Evolutionary conservation across 2,888 invertebrate species (phyloP).

Genomic region (Lasius fuliginosus): DNA sequence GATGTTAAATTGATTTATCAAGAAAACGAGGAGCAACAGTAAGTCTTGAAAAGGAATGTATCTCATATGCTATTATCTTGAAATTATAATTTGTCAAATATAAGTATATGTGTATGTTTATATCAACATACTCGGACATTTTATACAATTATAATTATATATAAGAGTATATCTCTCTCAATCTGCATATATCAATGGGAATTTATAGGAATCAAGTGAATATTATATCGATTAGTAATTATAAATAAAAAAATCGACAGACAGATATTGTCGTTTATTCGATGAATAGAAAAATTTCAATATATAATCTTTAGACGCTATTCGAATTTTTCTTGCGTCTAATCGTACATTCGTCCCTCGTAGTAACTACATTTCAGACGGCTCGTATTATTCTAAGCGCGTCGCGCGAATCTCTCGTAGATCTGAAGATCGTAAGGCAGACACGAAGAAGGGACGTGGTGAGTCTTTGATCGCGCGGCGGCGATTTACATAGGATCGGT

Average conservation of each 20-base stretch:
- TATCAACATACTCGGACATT: not conserved
- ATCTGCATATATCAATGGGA: not conserved
- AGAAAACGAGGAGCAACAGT: constrained; percentile 70
- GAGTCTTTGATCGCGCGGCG: constrained; percentile 70
- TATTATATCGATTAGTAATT: not conserved
- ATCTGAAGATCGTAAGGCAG: not conserved
- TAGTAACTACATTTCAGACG: not conserved
- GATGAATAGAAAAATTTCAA: not conserved
- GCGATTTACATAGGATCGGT: constrained; percentile 81
- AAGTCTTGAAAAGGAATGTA: constrained; percentile 4
- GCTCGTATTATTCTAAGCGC: constrained; percentile 18
- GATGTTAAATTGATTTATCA: constrained; percentile 79
- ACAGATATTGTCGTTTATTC: not conserved
- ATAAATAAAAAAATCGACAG: not conserved
- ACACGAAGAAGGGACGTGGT: constrained; percentile 51
- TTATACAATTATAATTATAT: not conserved
- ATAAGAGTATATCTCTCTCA: not conserved
- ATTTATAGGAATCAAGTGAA: not conserved
- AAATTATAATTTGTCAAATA: constrained; percentile 21
- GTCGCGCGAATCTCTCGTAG: not conserved
- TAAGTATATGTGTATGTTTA: not conserved
- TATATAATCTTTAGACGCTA: not conserved
- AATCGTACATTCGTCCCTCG: not conserved
- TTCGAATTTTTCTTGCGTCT: not conserved
- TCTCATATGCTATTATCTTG: not conserved